Percentiles rank a stretch among this genome's conserved stretches.
These are phyloP conservation scores for Melanerpes aurifrons DNA, from an alignment of 2,113 vertebrate genomes.

Conservation along the genomic window DNA sequence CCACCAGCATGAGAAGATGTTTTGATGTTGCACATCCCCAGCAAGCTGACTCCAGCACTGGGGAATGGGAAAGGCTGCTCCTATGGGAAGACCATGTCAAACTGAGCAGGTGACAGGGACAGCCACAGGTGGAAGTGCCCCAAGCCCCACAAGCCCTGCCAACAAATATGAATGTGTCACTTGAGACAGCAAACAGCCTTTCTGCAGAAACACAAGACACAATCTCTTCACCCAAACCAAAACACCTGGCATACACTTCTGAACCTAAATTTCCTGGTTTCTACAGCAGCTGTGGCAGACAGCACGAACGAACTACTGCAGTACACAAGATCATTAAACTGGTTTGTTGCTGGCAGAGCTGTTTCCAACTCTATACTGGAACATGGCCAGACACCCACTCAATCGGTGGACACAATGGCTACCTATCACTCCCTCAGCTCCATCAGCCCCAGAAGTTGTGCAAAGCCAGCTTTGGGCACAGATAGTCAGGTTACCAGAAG, in stretches of 20 bases:
- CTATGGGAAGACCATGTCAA: not conserved
- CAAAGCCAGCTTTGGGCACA: not conserved
- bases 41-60: not conserved
- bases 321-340: not conserved
- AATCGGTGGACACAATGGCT: fast-evolving
- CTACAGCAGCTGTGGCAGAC: not conserved
- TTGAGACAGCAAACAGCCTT: not conserved
- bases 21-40: not conserved
- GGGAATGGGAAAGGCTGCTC: not conserved
- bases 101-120: not conserved
- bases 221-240: not conserved
- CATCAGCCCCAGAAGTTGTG: not conserved
- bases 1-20: not conserved
- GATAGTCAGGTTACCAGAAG: not conserved
- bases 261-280: not conserved
- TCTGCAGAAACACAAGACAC: not conserved
- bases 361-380: not conserved
- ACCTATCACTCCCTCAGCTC: not conserved
- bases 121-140: not conserved
- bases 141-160: not conserved
- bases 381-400: fast-evolving
- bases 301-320: not conserved
- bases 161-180: not conserved
- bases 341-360: not conserved
- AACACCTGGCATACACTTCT: not conserved